These are phyloP conservation scores for Plumapathes pennacea DNA, from an alignment of 92 coral and sea anemone species.

Conservation along the genomic window DNA sequence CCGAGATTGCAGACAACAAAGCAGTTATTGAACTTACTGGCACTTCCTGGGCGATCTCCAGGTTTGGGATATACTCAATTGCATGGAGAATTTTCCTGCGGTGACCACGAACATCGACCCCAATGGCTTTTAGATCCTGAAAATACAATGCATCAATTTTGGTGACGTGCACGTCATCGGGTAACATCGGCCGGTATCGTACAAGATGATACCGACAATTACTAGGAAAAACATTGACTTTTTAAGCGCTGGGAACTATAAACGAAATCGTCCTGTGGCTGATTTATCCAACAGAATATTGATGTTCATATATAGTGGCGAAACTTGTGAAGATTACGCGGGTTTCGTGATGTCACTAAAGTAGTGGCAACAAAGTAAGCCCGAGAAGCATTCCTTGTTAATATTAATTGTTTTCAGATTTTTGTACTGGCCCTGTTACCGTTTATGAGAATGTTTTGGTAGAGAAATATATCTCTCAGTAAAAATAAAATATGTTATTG, in stretches of 20 bases:
- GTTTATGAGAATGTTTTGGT: no score
- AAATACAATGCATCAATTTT: not conserved
- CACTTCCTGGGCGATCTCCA: constrained; percentile 79
- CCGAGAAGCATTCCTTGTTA: not conserved
- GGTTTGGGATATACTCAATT: constrained; percentile 64
- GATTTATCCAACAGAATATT: no score
- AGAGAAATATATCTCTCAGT: no score
- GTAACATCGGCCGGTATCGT: not conserved
- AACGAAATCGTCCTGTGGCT: no score
- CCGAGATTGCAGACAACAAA: no score
- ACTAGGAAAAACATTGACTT: no score
- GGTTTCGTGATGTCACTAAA: not conserved
- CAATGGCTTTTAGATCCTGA: constrained; percentile 81
- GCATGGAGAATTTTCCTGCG: constrained; percentile 62
- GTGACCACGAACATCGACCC: constrained; percentile 87
- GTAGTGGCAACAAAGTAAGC: not conserved
- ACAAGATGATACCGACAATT: no score
- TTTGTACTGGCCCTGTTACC: not conserved
- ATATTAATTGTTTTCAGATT: not conserved
- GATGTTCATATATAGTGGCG: no score
- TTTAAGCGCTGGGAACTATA: no score
- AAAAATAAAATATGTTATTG: no score
- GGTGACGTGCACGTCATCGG: not conserved
- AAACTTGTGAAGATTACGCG: no score
- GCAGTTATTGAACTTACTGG: no score